A percentile compares a stretch with the other conserved stretches of the same genome.
These are phyloP conservation scores for Drepana falcataria DNA, from an alignment of 2,888 invertebrate genomes.

Conservation along the genomic window DNA sequence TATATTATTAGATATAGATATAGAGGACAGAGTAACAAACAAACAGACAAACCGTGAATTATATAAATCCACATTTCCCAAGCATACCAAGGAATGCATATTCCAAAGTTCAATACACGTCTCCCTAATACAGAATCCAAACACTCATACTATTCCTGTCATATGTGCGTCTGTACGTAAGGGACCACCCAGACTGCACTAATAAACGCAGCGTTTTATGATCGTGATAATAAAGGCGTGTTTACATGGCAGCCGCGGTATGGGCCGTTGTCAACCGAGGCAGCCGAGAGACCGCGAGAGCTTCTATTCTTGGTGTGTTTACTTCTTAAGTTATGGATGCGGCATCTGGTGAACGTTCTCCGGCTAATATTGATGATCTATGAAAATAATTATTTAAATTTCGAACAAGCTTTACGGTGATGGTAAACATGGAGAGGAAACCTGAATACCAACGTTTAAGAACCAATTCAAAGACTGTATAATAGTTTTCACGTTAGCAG, in stretches of 20 bases:
- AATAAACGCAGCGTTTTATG: constrained; percentile 68
- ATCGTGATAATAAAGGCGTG: constrained; percentile 64
- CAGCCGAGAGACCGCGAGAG: constrained; percentile 21
- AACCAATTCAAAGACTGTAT: too few relatives aligned
- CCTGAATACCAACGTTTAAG: too few relatives aligned
- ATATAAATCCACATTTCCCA: too few relatives aligned
- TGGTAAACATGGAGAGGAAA: too few relatives aligned
- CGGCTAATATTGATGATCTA: too few relatives aligned
- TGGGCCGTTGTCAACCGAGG: constrained; percentile 36
- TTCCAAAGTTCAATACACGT: constrained; percentile 20
- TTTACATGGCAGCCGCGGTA: constrained; percentile 49
- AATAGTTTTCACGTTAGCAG: too few relatives aligned
- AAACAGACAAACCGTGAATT: too few relatives aligned
- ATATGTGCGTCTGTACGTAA: constrained; percentile 37
- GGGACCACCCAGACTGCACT: constrained; percentile 68
- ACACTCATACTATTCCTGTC: constrained; percentile 45
- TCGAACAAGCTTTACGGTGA: too few relatives aligned
- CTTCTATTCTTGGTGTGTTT: constrained; percentile 41
- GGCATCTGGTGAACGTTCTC: constrained; percentile 16
- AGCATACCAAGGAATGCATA: constrained; percentile 9
- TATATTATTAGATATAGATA: too few relatives aligned
- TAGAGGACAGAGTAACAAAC: too few relatives aligned
- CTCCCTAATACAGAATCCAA: constrained; percentile 34
- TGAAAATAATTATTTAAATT: too few relatives aligned
- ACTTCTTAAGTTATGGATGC: constrained; percentile 28